Evolutionary conservation across 2,888 invertebrate genomes (phyloP), one percentile per base, ranked within the genome.

Genomic region (Cheilosia grossa): DNA sequence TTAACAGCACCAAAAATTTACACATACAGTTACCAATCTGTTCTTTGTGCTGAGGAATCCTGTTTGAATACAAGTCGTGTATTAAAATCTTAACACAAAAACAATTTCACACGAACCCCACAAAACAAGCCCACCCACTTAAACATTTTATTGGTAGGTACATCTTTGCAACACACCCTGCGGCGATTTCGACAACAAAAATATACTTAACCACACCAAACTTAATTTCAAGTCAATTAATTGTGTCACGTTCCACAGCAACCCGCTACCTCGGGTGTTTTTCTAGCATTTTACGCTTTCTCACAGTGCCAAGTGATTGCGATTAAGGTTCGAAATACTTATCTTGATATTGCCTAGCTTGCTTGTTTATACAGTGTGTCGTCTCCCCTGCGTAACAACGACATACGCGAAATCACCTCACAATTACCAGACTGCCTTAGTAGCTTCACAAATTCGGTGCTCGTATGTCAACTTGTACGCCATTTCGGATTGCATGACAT

Each of bases 141-240:
- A 4, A 37, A 4, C 37, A 37, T 37, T 37, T 37, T 42, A 54
- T 42, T 42, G 19, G 42, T 54, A 54, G 19, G 42, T 54, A 54
- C 42, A 53, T 51, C 37, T 51, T 66, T 17, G n/a, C 37, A 53
- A 27, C 27, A 27, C 53, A 17, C 53, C 66, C 53, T 37, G 2
- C 44, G 19, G 42, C 4, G 19, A 19, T 42, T 49, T 21, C n/a
- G 10, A 15, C 27, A 40, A 47, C 40, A 58, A 73, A 80, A 79
- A 42, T 54, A 51, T 24, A 37, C 64, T 53, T 27, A 69, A 64
- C 53, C 74, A 64, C 79, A 73, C 69, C 40, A 59, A 64, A 64
- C 56, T 74, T 80, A 70, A 64, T 66, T 80, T 80, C 64, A 58
- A 69, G 70, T 59, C 74, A 69, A 74, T 83, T 80, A 83, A 83